These are phyloP conservation scores for Hirtodrosophila histrioides DNA, from an alignment of 2,888 invertebrate species.

Conservation along the genomic window DNA sequence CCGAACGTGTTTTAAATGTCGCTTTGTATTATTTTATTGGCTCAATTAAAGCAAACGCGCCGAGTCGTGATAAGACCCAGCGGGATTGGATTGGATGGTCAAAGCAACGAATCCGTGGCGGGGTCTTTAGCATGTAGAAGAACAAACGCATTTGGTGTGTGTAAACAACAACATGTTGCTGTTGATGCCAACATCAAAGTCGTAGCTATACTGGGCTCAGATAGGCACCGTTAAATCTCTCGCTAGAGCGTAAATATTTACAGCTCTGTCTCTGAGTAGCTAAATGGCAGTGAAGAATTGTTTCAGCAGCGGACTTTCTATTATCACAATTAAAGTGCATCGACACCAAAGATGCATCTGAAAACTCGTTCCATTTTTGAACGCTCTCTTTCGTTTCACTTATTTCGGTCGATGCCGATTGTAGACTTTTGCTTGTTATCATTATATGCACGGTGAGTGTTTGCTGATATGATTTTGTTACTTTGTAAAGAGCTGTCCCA, in stretches of 20 bases:
- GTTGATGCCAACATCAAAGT: conserved; percentile 17
- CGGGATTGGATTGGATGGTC: conserved; percentile 23
- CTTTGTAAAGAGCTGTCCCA: too few relatives aligned
- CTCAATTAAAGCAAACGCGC: conserved; percentile 73
- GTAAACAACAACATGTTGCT: conserved; percentile 52
- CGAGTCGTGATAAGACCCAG: conserved; percentile 59
- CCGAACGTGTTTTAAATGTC: conserved; percentile 64
- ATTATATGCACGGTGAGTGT: neutral
- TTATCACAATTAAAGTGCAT: conserved; percentile 53
- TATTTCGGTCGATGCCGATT: conserved; percentile 18
- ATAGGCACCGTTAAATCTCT: conserved; percentile 8
- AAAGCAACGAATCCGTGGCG: neutral
- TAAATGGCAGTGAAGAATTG: conserved; percentile 19
- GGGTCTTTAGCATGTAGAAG: conserved; percentile 11
- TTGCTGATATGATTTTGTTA: neutral
- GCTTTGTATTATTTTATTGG: conserved; percentile 80
- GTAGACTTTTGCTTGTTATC: neutral
- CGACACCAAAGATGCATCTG: conserved; percentile 40
- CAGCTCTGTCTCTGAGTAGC: conserved; percentile 15
- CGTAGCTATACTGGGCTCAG: conserved; percentile 7
- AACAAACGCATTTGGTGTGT: conserved; percentile 44
- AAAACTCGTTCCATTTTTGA: conserved; percentile 26
- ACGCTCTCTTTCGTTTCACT: conserved; percentile 28
- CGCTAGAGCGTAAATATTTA: conserved; percentile 30
- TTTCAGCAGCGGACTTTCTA: conserved; percentile 20